phyloP scores from a whole-genome alignment of 1,140 invertebrate genomes.

The Apis florea region DNA sequence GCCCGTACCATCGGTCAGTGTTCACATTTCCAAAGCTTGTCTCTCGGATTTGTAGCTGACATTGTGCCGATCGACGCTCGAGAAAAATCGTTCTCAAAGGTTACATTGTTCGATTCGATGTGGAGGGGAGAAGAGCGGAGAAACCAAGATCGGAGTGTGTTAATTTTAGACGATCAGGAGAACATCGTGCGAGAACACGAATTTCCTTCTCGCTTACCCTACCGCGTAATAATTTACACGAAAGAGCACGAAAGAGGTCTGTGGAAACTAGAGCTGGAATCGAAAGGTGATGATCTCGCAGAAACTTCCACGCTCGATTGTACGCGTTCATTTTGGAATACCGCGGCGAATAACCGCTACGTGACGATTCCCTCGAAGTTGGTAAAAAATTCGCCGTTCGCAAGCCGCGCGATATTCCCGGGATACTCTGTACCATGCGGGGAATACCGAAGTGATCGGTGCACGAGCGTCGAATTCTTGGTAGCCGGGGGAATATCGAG shows the following conservation, averaged over 20 bases:
- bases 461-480: constrained; percentile 38
- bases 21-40: background rate
- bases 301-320: background rate
- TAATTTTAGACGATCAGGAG: no score
- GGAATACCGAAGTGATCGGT: constrained; percentile 37
- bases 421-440: constrained; percentile 34
- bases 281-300: background rate
- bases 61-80: background rate
- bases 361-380: constrained; percentile 7
- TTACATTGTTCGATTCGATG: background rate
- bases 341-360: background rate
- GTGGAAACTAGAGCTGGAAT: no score
- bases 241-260: no score
- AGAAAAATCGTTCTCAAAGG: background rate
- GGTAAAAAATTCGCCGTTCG: constrained; percentile 38
- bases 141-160: no score
- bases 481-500: constrained; percentile 22
- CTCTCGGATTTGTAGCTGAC: background rate
- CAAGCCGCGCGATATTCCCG: constrained; percentile 15
- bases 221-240: no score
- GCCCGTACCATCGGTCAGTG: background rate
- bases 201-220: no score
- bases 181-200: no score
- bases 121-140: no score
- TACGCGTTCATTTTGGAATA: constrained; percentile 3